Conservation (phyloP, 2,113 vertebrate genomes). For the Miniopterus natalensis region DNA sequence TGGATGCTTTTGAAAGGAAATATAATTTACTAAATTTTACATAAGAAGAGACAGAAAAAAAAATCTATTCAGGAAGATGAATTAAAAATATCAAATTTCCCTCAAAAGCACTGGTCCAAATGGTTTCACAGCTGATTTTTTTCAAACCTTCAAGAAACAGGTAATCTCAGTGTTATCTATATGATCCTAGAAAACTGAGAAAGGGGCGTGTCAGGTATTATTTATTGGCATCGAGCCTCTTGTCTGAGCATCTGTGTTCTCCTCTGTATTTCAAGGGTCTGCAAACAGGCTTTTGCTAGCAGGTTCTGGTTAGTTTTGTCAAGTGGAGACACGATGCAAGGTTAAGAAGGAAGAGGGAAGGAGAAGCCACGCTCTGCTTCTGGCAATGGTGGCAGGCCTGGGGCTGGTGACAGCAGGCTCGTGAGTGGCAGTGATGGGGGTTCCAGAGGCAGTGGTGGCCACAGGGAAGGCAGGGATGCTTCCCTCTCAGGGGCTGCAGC, state of each 20-base stretch:
- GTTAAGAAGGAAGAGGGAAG: not conserved
- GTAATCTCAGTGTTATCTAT: not conserved
- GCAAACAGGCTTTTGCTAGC: conserved; percentile 4
- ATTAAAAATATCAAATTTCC: conserved; percentile 6
- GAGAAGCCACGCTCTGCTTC: not conserved
- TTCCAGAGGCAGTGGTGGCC: not conserved
- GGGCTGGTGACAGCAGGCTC: not conserved
- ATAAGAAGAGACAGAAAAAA: not conserved
- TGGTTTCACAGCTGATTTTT: conserved; percentile 1
- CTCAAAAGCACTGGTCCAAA: not conserved
- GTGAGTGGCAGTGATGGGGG: fast-evolving
- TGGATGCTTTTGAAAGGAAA: conserved; percentile 39
- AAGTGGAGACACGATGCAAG: not conserved
- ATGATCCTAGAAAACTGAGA: not conserved
- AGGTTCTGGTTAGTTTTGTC: not conserved
- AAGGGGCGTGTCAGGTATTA: not conserved
- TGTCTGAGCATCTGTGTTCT: not conserved
- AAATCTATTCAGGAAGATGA: not conserved
- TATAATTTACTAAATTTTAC: conserved; percentile 9
- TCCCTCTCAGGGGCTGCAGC: too few species aligned
- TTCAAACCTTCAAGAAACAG: not conserved
- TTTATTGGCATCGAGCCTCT: not conserved
- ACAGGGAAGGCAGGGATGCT: not conserved
- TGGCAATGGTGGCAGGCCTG: not conserved
- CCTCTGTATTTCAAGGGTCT: not conserved